A percentile compares a stretch with the other conserved stretches of the same genome.
Conservation (phyloP, 2,888 invertebrate species). For the Acronicta alni region DNA sequence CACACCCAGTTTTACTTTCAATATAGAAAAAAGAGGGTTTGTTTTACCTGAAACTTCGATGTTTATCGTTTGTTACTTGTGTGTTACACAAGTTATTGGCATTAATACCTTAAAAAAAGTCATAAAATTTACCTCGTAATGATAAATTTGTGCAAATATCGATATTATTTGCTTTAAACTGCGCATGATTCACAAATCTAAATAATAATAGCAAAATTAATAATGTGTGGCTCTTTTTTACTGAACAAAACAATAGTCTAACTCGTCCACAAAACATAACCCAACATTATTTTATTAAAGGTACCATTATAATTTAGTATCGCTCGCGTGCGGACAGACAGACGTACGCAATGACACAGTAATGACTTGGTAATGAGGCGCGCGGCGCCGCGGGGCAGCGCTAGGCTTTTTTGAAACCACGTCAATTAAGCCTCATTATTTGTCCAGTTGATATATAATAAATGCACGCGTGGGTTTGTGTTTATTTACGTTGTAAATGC, state of each 20-base stretch:
- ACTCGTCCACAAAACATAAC: constrained; percentile 1
- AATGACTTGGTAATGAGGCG: constrained; percentile 57
- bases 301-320: neutral
- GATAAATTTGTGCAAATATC: too few species aligned
- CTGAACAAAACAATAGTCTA: neutral
- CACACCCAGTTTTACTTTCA: constrained; percentile 29
- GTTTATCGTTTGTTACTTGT: too few species aligned
- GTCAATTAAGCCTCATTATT: constrained; percentile 50
- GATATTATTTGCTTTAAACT: too few species aligned
- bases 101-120: too few species aligned
- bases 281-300: neutral
- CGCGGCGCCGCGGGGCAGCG: constrained; percentile 50
- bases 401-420: constrained; percentile 7
- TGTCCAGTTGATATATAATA: constrained; percentile 31
- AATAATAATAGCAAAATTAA: too few species aligned
- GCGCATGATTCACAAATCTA: too few species aligned
- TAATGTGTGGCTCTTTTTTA: too few species aligned
- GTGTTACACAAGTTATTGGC: too few species aligned
- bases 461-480: constrained; percentile 47
- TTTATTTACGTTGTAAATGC: constrained; percentile 49
- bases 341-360: constrained; percentile 52
- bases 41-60: too few species aligned
- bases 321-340: constrained; percentile 39
- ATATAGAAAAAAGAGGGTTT: too few species aligned
- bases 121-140: too few species aligned